Evolutionary conservation across 2,113 vertebrate species (phyloP).

Genomic region (Crotalus tigris): DNA sequence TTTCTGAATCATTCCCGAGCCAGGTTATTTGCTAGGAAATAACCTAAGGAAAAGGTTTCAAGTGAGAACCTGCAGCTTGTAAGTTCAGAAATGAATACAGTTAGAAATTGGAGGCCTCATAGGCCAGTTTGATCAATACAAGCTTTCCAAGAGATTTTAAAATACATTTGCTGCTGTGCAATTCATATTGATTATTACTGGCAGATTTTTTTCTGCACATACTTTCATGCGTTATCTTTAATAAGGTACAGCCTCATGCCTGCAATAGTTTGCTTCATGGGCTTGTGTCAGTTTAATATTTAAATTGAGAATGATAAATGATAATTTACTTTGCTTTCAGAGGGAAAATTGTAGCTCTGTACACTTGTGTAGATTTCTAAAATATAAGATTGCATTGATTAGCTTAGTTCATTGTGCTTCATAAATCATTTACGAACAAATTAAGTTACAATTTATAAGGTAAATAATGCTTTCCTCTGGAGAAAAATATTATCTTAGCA

Average conservation of each 20-base stretch:
- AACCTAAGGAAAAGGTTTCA: neutral
- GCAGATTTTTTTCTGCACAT: constrained; percentile 14
- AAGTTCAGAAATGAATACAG: neutral
- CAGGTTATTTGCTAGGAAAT: constrained; percentile 47
- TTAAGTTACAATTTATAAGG: neutral
- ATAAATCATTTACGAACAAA: constrained; percentile 24
- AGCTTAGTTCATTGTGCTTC: neutral
- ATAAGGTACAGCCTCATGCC: constrained; percentile 24
- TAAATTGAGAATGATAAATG: constrained; percentile 3
- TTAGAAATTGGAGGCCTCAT: neutral
- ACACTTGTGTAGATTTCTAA: neutral
- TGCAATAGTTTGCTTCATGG: constrained; percentile 12
- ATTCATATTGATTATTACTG: neutral
- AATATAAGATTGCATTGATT: constrained; percentile 6
- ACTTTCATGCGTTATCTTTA: constrained; percentile 8
- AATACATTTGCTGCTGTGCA: constrained; percentile 14
- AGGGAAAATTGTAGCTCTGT: neutral
- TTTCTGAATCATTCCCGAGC: constrained; percentile 58
- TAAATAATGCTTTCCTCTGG: constrained; percentile 6
- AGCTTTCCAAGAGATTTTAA: neutral
- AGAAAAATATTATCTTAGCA: constrained; percentile 18
- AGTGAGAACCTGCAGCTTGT: neutral
- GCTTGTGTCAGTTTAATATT: constrained; percentile 13
- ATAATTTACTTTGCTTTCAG: neutral
- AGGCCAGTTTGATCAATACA: neutral